Evolutionary conservation across 2,113 vertebrate species (phyloP).

Genomic region (Eulemur macaco): DNA sequence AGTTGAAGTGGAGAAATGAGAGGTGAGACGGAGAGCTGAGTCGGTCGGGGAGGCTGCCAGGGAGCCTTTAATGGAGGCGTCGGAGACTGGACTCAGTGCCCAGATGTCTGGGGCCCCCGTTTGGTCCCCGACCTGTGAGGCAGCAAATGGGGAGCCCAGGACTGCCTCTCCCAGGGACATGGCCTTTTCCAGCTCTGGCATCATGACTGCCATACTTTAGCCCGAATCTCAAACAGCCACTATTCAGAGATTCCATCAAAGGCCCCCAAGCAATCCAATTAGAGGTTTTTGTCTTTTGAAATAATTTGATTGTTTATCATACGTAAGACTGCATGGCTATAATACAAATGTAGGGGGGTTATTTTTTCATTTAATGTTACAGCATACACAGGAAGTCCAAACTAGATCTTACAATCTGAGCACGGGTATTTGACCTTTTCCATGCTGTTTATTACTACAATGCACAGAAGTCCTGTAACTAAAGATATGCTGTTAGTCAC

Average conservation of each 20-base stretch:
- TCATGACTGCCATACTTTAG: neutral
- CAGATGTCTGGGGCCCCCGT: neutral
- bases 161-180: neutral
- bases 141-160: neutral
- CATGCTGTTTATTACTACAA: slow-evolving; percentile 99
- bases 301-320: slow-evolving; percentile 93
- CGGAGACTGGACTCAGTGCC: neutral
- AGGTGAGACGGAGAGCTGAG: neutral
- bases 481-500: neutral
- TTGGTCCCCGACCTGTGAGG: neutral
- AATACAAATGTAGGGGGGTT: slow-evolving; percentile 96
- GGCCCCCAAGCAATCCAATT: neutral
- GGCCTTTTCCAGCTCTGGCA: neutral
- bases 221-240: neutral
- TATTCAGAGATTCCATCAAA: neutral
- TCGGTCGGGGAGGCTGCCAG: neutral
- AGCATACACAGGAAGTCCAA: slow-evolving; percentile 99
- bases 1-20: neutral
- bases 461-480: slow-evolving; percentile 89
- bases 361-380: slow-evolving; percentile 95
- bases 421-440: slow-evolving; percentile 99
- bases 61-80: neutral
- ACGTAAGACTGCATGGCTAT: slow-evolving; percentile 99
- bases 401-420: slow-evolving; percentile 99
- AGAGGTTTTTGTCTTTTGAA: neutral